These are phyloP conservation scores for Morone chrysops DNA, from an alignment of 2,113 vertebrate genomes.

Conservation along the genomic window DNA sequence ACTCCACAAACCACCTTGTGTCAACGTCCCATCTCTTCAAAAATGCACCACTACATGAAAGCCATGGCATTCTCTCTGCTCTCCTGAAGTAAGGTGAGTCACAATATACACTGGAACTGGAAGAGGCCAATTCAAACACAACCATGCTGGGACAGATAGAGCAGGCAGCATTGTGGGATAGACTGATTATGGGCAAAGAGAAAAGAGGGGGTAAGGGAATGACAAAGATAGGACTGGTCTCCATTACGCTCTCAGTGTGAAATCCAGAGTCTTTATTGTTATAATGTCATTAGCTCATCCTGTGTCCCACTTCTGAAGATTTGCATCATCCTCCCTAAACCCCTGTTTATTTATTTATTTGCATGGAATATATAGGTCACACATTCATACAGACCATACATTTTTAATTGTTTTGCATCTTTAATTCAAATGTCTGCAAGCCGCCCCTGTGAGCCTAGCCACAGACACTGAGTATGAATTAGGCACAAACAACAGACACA, in stretches of 20 bases:
- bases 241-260: constrained; percentile 68
- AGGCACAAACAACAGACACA: constrained; percentile 50
- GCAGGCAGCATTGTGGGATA: constrained; percentile 45
- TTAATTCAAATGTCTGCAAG: constrained; percentile 79
- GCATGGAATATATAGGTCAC: constrained; percentile 84
- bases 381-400: constrained; percentile 81
- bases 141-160: constrained; percentile 49
- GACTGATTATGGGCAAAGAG: constrained; percentile 47
- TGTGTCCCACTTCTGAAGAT: constrained; percentile 80
- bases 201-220: constrained; percentile 9
- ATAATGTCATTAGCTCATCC: constrained; percentile 69
- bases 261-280: constrained; percentile 74
- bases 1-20: constrained; percentile 42
- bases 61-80: constrained; percentile 30
- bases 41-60: constrained; percentile 51
- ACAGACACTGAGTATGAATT: constrained; percentile 53
- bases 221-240: constrained; percentile 60
- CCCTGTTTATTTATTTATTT: constrained; percentile 84
- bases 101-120: constrained; percentile 55
- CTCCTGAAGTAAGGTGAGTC: constrained; percentile 58
- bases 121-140: constrained; percentile 60
- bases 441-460: constrained; percentile 59
- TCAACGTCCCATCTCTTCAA: constrained; percentile 38
- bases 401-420: constrained; percentile 82
- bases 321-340: constrained; percentile 70